phyloP scores from a whole-genome alignment of 2,113 vertebrate species.

The Acinonyx jubatus region DNA sequence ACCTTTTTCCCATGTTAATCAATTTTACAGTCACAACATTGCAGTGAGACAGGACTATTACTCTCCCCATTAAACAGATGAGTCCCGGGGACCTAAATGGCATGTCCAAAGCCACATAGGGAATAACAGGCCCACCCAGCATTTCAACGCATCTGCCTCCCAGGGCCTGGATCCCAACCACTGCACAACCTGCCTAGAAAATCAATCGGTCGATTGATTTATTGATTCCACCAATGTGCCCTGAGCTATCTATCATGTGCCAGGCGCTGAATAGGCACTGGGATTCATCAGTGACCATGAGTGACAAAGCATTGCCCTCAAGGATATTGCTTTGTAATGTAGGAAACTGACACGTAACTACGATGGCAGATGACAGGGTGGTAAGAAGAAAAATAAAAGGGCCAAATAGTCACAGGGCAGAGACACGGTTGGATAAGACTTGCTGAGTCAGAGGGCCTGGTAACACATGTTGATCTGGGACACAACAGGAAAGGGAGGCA shows the following conservation, averaged over 20 bases:
- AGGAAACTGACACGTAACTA: not conserved
- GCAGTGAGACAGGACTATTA: not conserved
- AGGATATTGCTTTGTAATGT: not conserved
- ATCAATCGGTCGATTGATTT: not conserved
- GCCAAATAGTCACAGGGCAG: not conserved
- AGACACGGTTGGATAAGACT: not conserved
- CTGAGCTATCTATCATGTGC: not conserved
- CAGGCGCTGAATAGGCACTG: not conserved
- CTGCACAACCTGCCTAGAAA: not conserved
- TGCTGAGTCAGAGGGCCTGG: not conserved
- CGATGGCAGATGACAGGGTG: not conserved
- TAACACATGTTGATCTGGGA: not conserved
- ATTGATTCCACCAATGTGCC: not conserved
- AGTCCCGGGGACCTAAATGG: fast-evolving
- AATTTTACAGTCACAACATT: not conserved
- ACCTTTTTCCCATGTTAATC: not conserved
- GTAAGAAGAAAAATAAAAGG: not conserved
- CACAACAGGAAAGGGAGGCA: not conserved
- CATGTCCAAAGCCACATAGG: not conserved
- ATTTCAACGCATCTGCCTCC: not conserved
- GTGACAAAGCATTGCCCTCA: not conserved
- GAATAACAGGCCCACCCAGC: fast-evolving
- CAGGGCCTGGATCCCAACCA: not conserved
- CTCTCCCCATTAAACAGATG: not conserved
- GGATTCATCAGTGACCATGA: not conserved